A percentile compares a stretch with the other conserved stretches of the same genome.
These are phyloP conservation scores for Pelecanus crispus DNA, from an alignment of 2,113 vertebrate species.

Conservation along the genomic window DNA sequence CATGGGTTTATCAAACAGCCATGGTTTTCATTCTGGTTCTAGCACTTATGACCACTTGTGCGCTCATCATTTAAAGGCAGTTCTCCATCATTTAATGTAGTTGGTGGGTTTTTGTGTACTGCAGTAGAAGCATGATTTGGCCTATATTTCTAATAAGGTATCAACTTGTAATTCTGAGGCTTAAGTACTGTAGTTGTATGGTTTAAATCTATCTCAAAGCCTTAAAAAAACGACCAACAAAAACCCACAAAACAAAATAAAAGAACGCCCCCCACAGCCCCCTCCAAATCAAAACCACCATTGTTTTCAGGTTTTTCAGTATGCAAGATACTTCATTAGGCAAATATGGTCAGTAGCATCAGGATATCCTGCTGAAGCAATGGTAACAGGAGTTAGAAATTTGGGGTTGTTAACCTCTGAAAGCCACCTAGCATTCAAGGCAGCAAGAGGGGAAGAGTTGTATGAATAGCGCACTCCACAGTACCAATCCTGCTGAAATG, in stretches of 20 bases:
- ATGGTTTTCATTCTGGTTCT: background rate
- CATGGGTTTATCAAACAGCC: background rate
- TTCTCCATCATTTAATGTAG: background rate
- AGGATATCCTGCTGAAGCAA: background rate
- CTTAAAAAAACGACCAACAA: background rate
- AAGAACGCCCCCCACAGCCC: accelerated
- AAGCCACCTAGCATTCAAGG: background rate
- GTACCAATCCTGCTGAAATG: background rate
- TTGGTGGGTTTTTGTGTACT: background rate
- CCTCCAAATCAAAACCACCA: background rate
- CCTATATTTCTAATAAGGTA: background rate
- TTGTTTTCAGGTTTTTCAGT: background rate
- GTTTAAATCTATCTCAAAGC: background rate
- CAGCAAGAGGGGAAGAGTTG: background rate
- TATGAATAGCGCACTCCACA: background rate
- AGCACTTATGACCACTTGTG: background rate
- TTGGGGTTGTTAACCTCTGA: background rate
- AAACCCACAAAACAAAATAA: background rate
- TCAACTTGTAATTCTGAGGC: background rate
- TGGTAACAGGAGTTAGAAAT: background rate
- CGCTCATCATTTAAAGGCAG: background rate
- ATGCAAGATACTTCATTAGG: background rate
- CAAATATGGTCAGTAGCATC: background rate
- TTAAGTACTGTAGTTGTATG: background rate
- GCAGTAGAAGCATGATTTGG: background rate